phyloP scores from a whole-genome alignment of 2,797 vertebrate species.

The Malacoctenus gilli region DNA sequence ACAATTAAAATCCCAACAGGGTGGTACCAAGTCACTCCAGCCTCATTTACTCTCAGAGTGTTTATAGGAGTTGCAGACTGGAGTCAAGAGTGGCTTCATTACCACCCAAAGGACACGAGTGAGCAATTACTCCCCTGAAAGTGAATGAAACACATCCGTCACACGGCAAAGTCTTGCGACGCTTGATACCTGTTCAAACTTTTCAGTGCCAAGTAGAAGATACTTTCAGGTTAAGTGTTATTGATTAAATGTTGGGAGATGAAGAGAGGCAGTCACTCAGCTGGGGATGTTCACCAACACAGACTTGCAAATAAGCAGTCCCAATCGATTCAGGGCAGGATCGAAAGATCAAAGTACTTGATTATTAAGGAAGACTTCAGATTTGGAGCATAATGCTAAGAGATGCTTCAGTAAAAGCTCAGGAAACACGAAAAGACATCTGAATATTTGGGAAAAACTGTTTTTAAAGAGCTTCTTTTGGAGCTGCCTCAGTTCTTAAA shows the following conservation, averaged over 20 bases:
- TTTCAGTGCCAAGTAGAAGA: constrained; percentile 24
- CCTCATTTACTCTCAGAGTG: constrained; percentile 58
- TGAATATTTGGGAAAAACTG: constrained; percentile 1
- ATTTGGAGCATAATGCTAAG: constrained; percentile 17
- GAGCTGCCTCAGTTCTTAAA: too few species aligned
- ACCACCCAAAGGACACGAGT: constrained; percentile 33
- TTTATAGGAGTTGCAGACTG: constrained; percentile 53
- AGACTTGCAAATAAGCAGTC: constrained; percentile 27
- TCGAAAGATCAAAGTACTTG: constrained; percentile 18
- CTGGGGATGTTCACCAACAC: constrained; percentile 18
- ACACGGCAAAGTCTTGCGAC: not conserved
- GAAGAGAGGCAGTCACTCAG: constrained; percentile 32
- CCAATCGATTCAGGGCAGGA: constrained; percentile 38
- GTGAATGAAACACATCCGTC: constrained; percentile 23
- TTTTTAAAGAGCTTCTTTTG: too few species aligned
- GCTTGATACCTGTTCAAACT: constrained; percentile 24
- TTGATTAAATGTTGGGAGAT: constrained; percentile 53
- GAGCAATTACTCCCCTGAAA: constrained; percentile 42
- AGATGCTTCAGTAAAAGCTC: not conserved
- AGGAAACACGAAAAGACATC: constrained; percentile 15
- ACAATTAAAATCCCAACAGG: constrained; percentile 72
- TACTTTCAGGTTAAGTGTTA: constrained; percentile 19
- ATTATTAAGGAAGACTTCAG: constrained; percentile 19
- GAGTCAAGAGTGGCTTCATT: constrained; percentile 47
- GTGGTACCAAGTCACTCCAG: constrained; percentile 47